phyloP scores from a whole-genome alignment of 1,140 invertebrate species.

The Ostrea edulis region DNA sequence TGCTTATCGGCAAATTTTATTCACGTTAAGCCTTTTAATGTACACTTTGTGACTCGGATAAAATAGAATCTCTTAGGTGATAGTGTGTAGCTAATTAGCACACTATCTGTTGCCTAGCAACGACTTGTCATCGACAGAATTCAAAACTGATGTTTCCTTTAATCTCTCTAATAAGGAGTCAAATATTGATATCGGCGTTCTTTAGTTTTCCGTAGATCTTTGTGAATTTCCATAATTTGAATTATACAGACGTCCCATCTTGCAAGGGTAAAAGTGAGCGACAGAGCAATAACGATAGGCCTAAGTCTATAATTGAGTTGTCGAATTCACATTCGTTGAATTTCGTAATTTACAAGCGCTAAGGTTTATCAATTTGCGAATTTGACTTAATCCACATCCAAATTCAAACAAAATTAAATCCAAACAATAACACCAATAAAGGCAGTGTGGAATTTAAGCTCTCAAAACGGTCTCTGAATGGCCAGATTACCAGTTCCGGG shows the following conservation, averaged over 20 bases:
- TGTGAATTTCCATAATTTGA: neutral
- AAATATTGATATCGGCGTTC: conserved; percentile 9
- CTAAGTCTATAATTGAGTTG: neutral
- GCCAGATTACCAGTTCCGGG: too few species aligned
- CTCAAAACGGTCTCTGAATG: too few species aligned
- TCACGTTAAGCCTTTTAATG: conserved; percentile 23
- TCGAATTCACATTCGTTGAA: neutral
- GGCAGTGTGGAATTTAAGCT: too few species aligned
- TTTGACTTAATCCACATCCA: too few species aligned
- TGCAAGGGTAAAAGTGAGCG: neutral
- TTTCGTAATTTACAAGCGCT: neutral
- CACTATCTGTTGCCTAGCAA: conserved; percentile 27
- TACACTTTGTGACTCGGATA: neutral
- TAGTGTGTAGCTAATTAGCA: conserved; percentile 25
- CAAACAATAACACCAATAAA: too few species aligned
- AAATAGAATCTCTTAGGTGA: conserved; percentile 33
- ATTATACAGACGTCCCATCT: neutral
- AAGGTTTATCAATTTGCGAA: too few species aligned
- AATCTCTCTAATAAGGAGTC: conserved; percentile 29
- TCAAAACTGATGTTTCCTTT: conserved; percentile 21
- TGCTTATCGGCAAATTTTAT: conserved; percentile 31
- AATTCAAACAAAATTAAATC: too few species aligned
- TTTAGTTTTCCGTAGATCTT: neutral
- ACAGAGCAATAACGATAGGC: neutral
- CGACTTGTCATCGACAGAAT: neutral